Evolutionary conservation across 2,797 vertebrate species (phyloP).

Genomic region (Phrynocephalus vlangalii): DNA sequence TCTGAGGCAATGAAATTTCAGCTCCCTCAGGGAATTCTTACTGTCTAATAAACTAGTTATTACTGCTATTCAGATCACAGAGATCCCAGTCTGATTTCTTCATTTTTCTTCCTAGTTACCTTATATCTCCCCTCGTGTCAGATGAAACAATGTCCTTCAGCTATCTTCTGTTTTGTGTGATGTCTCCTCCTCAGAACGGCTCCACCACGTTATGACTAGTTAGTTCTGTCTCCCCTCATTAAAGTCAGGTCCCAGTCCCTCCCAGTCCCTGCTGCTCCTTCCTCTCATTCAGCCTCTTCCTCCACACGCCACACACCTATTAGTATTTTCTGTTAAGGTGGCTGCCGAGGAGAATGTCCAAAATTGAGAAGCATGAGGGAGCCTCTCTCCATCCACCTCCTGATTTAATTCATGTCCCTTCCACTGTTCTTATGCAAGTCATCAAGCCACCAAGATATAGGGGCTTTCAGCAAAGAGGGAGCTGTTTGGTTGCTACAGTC

Average conservation of each 20-base stretch:
- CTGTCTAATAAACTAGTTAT: constrained; percentile 29
- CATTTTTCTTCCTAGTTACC: constrained; percentile 2
- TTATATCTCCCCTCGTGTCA: not conserved
- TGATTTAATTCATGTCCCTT: not conserved
- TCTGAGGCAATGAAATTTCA: constrained; percentile 19
- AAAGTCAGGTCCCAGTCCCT: constrained; percentile 1
- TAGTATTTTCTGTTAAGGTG: not conserved
- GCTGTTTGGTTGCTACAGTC: not conserved
- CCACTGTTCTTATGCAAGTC: no score
- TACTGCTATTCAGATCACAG: constrained; percentile 21
- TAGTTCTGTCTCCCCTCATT: constrained; percentile 6
- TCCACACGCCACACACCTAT: no score
- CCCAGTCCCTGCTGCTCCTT: not conserved
- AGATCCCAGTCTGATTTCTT: constrained; percentile 13
- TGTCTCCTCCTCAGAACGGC: not conserved
- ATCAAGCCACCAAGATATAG: no score
- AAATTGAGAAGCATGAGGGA: not conserved
- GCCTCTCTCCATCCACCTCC: constrained; percentile 1
- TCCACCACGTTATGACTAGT: constrained; percentile 5
- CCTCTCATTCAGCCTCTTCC: not conserved
- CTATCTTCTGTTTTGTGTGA: not conserved
- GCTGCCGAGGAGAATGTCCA: constrained; percentile 20
- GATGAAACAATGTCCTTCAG: constrained; percentile 23
- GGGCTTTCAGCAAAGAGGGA: no score
- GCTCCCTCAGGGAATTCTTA: constrained; percentile 20